Conservation (phyloP, 2,113 vertebrate genomes). For the Microcebus griseorufus region DNA sequence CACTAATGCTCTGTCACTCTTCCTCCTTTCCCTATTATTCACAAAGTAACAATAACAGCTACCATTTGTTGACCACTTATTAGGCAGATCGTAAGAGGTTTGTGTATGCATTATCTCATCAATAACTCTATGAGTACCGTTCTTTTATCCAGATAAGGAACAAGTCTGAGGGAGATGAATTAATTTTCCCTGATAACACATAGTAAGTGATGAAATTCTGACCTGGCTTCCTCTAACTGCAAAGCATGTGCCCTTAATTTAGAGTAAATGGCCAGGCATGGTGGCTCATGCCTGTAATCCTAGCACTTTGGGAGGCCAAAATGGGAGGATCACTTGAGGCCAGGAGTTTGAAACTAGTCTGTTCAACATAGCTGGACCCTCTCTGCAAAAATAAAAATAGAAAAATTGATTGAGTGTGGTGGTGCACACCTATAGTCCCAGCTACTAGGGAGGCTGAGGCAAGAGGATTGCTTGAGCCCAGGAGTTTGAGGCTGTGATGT, state of each 20-base stretch:
- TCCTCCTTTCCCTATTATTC: not conserved
- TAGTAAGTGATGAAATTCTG: not conserved
- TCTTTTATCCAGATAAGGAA: not conserved
- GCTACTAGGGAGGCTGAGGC: too few relatives aligned
- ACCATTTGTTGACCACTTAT: not conserved
- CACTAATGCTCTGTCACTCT: not conserved
- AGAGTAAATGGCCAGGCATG: conserved; percentile 2
- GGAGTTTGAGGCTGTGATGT: too few relatives aligned
- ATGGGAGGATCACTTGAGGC: too few relatives aligned
- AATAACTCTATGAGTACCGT: not conserved
- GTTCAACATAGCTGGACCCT: too few relatives aligned
- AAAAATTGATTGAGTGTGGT: too few relatives aligned
- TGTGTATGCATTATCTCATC: not conserved
- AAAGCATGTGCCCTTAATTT: not conserved
- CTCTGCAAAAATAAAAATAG: too few relatives aligned
- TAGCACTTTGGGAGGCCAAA: too few relatives aligned
- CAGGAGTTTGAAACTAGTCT: too few relatives aligned
- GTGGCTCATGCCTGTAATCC: too few relatives aligned
- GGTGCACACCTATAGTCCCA: too few relatives aligned
- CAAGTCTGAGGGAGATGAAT: not conserved
- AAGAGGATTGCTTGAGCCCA: too few relatives aligned
- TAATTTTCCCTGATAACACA: not conserved
- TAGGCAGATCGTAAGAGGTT: not conserved
- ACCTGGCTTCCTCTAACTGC: not conserved
- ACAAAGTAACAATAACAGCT: not conserved